Evolutionary conservation across 1,140 invertebrate genomes (phyloP).

Genomic region (Musca domestica): DNA sequence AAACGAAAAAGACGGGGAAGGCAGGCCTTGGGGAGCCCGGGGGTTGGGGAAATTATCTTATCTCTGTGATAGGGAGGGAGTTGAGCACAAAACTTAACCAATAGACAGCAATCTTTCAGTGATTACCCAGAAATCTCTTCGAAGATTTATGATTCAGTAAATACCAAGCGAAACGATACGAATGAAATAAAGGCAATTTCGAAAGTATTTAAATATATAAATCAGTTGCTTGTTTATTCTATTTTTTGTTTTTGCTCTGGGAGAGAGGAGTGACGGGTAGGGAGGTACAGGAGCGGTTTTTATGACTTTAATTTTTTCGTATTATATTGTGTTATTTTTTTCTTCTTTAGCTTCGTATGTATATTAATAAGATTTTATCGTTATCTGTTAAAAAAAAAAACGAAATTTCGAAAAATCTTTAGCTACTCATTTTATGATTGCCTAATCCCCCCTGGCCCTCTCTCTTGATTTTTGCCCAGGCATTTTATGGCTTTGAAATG

Average conservation of each 20-base stretch:
- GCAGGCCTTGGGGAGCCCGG: not conserved
- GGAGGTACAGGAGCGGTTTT: too few relatives aligned
- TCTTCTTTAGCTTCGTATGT: not conserved
- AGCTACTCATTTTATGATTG: conserved; percentile 18
- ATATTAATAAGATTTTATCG: too few relatives aligned
- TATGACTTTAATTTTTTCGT: conserved; percentile 10
- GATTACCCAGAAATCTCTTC: conserved; percentile 17
- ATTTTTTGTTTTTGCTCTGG: not conserved
- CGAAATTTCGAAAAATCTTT: not conserved
- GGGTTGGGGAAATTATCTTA: conserved; percentile 5
- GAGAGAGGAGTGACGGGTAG: too few relatives aligned
- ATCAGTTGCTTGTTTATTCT: conserved; percentile 4
- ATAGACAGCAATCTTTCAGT: conserved; percentile 18
- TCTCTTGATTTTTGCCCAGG: too few relatives aligned
- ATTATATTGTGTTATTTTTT: not conserved
- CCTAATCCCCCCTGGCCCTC: too few relatives aligned
- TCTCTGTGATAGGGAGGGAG: not conserved
- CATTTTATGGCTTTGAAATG: too few relatives aligned
- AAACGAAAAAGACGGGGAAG: not conserved
- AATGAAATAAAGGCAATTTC: not conserved
- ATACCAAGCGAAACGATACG: not conserved
- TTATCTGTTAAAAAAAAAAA: too few relatives aligned
- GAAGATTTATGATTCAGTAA: conserved; percentile 19
- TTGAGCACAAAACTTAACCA: not conserved
- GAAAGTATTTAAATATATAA: not conserved